Percentiles rank a stretch among this genome's conserved stretches.
Evolutionary conservation across 2,113 vertebrate species (phyloP).

Genomic region (Brienomyrus longianalis): DNA sequence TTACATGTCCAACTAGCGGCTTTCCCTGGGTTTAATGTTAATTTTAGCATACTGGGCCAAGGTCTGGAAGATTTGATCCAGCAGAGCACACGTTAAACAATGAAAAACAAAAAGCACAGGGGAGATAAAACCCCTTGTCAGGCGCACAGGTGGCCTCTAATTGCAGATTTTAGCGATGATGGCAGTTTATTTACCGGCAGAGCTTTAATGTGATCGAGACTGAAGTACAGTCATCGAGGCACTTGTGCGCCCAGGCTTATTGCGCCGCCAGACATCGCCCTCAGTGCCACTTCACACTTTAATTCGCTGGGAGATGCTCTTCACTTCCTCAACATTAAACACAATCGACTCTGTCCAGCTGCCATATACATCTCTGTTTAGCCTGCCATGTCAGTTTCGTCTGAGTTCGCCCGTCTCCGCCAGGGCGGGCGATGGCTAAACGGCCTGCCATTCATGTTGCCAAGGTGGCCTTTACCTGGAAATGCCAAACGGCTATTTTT

Average conservation of each 20-base stretch:
- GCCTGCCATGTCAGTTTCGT: not conserved
- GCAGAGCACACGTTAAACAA: not conserved
- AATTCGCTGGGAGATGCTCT: not conserved
- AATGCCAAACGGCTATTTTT: slow-evolving; percentile 6
- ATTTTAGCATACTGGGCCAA: not conserved
- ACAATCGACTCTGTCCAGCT: slow-evolving; percentile 7
- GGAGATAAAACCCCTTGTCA: not conserved
- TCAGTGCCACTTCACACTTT: slow-evolving; percentile 9
- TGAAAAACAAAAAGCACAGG: not conserved
- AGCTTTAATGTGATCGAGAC: slow-evolving; percentile 13
- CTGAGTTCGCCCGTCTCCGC: not conserved
- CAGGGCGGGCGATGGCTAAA: not conserved
- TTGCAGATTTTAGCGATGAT: not conserved
- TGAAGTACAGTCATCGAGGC: not conserved
- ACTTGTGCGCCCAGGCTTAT: not conserved
- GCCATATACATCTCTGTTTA: not conserved
- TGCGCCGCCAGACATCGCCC: not conserved
- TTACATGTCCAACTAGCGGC: not conserved
- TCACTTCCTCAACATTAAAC: slow-evolving; percentile 8
- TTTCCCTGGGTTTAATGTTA: not conserved
- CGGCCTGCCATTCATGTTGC: not conserved
- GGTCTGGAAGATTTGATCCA: not conserved
- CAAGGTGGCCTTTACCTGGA: not conserved
- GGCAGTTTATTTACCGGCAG: not conserved
- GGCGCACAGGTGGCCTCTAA: slow-evolving; percentile 10